Evolutionary conservation across 1,140 invertebrate species (phyloP).

Genomic region (Drosophila lacertosa): DNA sequence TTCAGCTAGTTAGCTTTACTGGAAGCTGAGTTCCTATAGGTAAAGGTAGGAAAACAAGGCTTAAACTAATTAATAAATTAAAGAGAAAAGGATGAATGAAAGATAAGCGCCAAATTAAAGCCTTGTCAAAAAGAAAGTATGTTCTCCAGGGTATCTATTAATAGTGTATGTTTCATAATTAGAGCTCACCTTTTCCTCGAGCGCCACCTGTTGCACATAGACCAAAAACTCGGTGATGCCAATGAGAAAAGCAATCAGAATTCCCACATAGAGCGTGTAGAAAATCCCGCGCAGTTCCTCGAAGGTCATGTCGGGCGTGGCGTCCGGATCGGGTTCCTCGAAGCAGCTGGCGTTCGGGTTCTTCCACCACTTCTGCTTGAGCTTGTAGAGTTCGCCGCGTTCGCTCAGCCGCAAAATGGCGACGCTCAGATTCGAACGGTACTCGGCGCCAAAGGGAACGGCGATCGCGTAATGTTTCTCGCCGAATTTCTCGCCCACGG

Average conservation of each 20-base stretch:
- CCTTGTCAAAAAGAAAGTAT: no score
- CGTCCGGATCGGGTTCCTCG: conserved; percentile 50
- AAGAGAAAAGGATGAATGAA: no score
- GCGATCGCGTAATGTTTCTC: conserved; percentile 92
- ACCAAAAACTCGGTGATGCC: conserved; percentile 92
- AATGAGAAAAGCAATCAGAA: conserved; percentile 87
- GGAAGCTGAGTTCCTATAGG: no score
- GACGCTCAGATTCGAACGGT: conserved; percentile 87
- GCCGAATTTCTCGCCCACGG: conserved; percentile 95
- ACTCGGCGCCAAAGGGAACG: conserved; percentile 89
- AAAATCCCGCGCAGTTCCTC: conserved; percentile 96
- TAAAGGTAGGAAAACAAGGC: no score
- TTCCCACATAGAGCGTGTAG: conserved; percentile 91
- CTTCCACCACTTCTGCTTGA: conserved; percentile 94
- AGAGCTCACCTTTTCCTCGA: conserved; percentile 87
- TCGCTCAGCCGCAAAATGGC: conserved; percentile 92
- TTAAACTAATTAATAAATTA: no score
- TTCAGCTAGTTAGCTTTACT: no score
- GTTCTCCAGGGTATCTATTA: no score
- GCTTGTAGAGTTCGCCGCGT: conserved; percentile 87
- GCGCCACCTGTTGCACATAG: conserved; percentile 91
- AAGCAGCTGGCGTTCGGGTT: conserved; percentile 83
- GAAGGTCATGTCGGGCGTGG: conserved; percentile 87
- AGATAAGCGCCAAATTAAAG: no score
- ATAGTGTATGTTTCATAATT: no score